A percentile compares a stretch with the other conserved stretches of the same genome.
Conservation (phyloP, 2,113 vertebrate species). For the Oryctolagus cuniculus region mOryCun1.1 NC_091440.1:110699001-110699500, state of each 20-base stretch:
- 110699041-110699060: not conserved
- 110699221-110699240: not conserved
- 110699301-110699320: not conserved
- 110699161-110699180: not conserved
- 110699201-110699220: not conserved
- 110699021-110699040: not conserved
- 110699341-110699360: not conserved
- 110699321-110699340: not conserved
- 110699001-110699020: not conserved
- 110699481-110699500: too few species aligned
- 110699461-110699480: too few species aligned
- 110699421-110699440: not conserved
- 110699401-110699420: not conserved
- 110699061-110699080: not conserved
- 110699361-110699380: not conserved
- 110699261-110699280: not conserved
- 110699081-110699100: not conserved
- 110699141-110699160: not conserved
- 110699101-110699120: not conserved
- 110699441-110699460: too few species aligned
- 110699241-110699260: not conserved
- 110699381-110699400: constrained; percentile 1
- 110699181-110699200: not conserved
- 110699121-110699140: not conserved
- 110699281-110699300: not conserved